phyloP scores from a whole-genome alignment of 1,140 invertebrate genomes.

The Tyrophagus putrescentiae region DNA sequence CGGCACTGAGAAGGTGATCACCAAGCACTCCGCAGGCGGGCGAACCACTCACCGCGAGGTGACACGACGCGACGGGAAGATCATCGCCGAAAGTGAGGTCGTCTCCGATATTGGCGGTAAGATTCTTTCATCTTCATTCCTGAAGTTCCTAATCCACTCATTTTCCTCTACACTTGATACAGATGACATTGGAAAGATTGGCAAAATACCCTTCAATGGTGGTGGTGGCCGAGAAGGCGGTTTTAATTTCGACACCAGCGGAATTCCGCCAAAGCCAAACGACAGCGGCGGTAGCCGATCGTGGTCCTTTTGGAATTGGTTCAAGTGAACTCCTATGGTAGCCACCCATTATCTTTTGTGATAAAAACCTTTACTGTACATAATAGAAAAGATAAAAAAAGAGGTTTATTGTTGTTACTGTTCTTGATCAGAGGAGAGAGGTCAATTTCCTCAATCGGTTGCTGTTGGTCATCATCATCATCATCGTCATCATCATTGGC shows the following conservation, averaged over 20 bases:
- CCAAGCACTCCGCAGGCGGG: constrained; percentile 7
- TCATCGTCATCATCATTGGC: too few relatives aligned
- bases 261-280: too few relatives aligned
- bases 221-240: neutral
- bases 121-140: neutral
- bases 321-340: neutral
- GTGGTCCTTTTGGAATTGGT: constrained; percentile 2
- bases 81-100: neutral
- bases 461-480: too few relatives aligned
- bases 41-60: neutral
- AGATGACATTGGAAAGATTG: constrained; percentile 6
- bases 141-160: too few relatives aligned
- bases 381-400: too few relatives aligned
- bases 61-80: neutral
- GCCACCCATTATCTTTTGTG: too few relatives aligned
- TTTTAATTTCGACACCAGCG: neutral
- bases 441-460: too few relatives aligned
- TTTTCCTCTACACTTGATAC: neutral
- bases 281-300: neutral
- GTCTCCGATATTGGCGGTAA: constrained; percentile 9
- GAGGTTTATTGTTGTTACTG: too few relatives aligned
- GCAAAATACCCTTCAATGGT: neutral
- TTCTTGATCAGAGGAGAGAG: too few relatives aligned
- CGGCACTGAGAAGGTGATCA: constrained; percentile 9
- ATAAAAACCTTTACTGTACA: too few relatives aligned